phyloP scores from a whole-genome alignment of 2,797 vertebrate genomes.

The Tauraco hartlaubi region DNA sequence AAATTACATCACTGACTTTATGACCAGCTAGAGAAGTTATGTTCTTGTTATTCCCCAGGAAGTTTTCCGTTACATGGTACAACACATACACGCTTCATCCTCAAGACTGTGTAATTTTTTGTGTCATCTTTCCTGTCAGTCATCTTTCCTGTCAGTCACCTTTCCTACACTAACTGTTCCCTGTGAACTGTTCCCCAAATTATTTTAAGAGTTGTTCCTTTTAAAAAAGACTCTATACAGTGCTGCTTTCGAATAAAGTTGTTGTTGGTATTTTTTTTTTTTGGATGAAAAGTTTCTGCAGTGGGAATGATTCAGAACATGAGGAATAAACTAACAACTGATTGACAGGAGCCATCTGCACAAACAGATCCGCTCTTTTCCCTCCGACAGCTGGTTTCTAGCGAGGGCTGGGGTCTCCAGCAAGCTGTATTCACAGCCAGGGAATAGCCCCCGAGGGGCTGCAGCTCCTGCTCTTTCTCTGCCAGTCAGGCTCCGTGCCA shows the following conservation, averaged over 20 bases:
- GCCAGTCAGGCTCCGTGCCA: neutral
- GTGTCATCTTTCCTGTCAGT: neutral
- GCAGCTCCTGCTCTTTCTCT: conserved; percentile 1
- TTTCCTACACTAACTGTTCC: neutral
- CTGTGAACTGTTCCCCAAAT: neutral
- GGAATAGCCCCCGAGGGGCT: neutral
- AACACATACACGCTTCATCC: neutral
- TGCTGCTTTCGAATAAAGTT: neutral
- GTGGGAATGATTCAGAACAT: neutral
- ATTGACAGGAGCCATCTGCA: conserved; percentile 9
- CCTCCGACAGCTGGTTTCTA: neutral
- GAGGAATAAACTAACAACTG: neutral
- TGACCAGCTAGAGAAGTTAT: neutral
- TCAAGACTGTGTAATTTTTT: neutral
- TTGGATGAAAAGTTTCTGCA: neutral
- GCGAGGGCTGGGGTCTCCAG: neutral
- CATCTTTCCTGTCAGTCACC: neutral
- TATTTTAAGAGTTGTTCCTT: neutral
- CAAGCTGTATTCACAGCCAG: neutral
- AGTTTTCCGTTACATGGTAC: neutral
- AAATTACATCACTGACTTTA: conserved; percentile 47
- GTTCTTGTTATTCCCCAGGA: neutral
- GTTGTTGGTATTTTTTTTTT: neutral
- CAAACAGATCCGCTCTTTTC: neutral
- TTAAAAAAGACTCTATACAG: neutral